These are phyloP conservation scores for Ptilonorhynchus violaceus DNA, from an alignment of 2,113 vertebrate genomes.

Conservation along the genomic window DNA sequence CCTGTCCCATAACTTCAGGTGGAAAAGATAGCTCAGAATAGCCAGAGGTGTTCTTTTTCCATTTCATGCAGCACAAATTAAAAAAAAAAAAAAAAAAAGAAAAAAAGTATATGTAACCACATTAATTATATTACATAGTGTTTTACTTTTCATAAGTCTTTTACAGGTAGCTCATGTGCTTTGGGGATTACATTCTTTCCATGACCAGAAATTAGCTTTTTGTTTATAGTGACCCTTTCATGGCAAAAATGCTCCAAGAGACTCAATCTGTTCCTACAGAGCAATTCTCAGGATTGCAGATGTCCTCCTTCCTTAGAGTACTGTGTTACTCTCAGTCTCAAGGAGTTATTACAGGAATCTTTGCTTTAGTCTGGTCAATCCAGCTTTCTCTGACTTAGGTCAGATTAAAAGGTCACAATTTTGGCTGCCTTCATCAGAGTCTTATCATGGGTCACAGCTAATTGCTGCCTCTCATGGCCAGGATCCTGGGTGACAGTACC, in stretches of 20 bases:
- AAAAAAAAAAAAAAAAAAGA: not conserved
- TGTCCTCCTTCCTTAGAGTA: not conserved
- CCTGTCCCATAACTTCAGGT: not conserved
- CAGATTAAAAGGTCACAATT: not conserved
- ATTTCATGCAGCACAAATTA: not conserved
- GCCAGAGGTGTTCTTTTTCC: not conserved
- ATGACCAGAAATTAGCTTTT: not conserved
- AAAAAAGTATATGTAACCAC: not conserved
- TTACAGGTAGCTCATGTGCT: not conserved
- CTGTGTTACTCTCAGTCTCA: not conserved
- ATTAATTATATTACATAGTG: not conserved
- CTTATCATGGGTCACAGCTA: not conserved
- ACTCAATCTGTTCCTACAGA: not conserved
- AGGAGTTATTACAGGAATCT: not conserved
- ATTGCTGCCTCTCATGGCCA: not conserved
- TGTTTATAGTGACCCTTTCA: not conserved
- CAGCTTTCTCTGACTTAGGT: not conserved
- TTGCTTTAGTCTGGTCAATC: not conserved
- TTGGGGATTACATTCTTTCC: not conserved
- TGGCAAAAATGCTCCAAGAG: not conserved
- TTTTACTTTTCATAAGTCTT: not conserved
- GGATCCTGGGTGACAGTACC: not conserved
- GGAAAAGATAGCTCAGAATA: not conserved
- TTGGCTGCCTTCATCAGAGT: not conserved
- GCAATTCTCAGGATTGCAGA: fast-evolving